These are phyloP conservation scores for Glaucopsyche alexis DNA, from an alignment of 2,888 invertebrate species.

Conservation along the genomic window DNA sequence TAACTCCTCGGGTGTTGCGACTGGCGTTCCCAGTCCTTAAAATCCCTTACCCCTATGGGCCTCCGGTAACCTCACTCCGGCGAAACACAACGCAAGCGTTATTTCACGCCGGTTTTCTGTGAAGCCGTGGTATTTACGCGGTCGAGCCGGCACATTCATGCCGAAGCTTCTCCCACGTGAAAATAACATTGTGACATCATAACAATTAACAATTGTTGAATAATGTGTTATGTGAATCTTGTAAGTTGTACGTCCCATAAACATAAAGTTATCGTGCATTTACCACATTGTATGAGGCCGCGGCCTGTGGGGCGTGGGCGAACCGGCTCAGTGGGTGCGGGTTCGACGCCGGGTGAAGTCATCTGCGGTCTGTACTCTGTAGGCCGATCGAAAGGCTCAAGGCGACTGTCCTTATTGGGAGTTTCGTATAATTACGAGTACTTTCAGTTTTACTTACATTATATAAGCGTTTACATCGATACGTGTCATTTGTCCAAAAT, in stretches of 20 bases:
- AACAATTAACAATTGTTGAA: not conserved
- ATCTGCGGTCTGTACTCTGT: conserved; percentile 40
- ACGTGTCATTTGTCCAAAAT: too few relatives aligned
- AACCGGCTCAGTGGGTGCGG: conserved; percentile 44
- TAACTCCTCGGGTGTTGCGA: too few relatives aligned
- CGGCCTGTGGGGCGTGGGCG: conserved; percentile 45
- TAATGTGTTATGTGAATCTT: not conserved
- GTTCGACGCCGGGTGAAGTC: conserved; percentile 48
- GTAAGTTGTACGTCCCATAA: not conserved
- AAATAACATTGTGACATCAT: too few relatives aligned
- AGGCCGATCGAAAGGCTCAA: conserved; percentile 44
- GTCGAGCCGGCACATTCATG: too few relatives aligned
- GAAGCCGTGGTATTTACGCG: too few relatives aligned
- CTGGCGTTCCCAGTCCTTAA: too few relatives aligned
- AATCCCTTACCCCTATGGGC: too few relatives aligned
- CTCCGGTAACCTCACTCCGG: too few relatives aligned
- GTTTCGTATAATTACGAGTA: conserved; percentile 17
- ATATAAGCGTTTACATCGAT: not conserved
- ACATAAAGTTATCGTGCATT: not conserved
- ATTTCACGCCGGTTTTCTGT: too few relatives aligned
- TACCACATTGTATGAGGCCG: conserved; percentile 34
- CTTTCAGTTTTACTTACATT: conserved; percentile 23
- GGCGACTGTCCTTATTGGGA: conserved; percentile 40
- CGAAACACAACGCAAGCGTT: too few relatives aligned
- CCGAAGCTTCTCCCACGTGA: too few relatives aligned